A percentile compares a stretch with the other conserved stretches of the same genome.
Evolutionary conservation across 2,113 vertebrate species (phyloP).

Genomic region (Lepidiolamprologus cunningtoni): DNA sequence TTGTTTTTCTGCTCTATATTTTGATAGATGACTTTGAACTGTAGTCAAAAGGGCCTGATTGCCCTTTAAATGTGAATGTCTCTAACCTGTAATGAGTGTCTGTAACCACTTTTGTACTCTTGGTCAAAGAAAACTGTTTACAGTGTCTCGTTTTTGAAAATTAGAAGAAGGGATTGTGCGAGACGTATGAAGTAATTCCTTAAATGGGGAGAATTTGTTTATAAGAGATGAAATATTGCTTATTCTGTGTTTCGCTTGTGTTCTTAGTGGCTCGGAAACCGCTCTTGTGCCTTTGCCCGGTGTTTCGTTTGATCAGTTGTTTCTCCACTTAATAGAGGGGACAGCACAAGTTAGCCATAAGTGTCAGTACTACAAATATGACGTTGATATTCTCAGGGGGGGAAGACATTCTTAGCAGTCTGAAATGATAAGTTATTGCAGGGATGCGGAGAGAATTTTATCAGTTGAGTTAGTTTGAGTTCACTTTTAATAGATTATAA

Average conservation of each 20-base stretch:
- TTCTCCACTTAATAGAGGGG: neutral
- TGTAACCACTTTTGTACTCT: conserved; percentile 46
- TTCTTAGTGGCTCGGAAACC: neutral
- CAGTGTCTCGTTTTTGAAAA: conserved; percentile 15
- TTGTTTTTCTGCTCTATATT: neutral
- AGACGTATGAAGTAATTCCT: neutral
- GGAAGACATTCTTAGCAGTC: neutral
- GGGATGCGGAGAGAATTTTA: neutral
- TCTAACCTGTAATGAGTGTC: conserved; percentile 22
- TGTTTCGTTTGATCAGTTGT: neutral
- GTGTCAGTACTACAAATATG: neutral
- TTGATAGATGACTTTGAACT: neutral
- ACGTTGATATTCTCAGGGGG: neutral
- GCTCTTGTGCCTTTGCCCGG: conserved; percentile 15
- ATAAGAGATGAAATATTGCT: neutral
- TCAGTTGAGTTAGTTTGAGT: neutral
- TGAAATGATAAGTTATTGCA: neutral
- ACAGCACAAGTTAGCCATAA: neutral
- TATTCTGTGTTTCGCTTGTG: neutral
- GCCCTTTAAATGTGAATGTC: conserved; percentile 54
- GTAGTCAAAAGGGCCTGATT: neutral
- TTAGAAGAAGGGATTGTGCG: neutral
- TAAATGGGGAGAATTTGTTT: neutral
- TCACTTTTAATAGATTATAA: neutral
- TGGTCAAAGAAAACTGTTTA: conserved; percentile 48